phyloP scores from a whole-genome alignment of 2,888 invertebrate genomes.

The Anticlea derivata region DNA sequence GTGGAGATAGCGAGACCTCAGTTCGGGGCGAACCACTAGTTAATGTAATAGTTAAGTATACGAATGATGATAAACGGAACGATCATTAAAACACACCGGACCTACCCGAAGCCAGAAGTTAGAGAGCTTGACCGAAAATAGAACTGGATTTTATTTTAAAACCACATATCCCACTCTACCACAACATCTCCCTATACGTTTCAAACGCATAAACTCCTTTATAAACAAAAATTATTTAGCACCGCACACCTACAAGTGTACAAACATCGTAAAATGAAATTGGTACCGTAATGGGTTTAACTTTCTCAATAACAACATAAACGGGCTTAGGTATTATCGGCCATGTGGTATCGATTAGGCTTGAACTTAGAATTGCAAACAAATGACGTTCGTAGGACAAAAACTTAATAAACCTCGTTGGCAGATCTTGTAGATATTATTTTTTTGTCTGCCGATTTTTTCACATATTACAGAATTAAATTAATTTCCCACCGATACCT shows the following conservation, averaged over 20 bases:
- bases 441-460: no score
- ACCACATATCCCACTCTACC: constrained; percentile 22
- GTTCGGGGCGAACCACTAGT: no score
- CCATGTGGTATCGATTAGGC: constrained; percentile 64
- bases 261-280: constrained; percentile 65
- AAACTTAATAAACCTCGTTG: not conserved
- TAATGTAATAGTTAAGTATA: no score
- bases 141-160: constrained; percentile 32
- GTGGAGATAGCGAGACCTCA: no score
- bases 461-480: no score
- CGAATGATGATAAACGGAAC: constrained; percentile 36
- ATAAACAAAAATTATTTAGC: constrained; percentile 43
- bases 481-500: no score
- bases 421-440: no score
- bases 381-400: constrained; percentile 1
- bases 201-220: constrained; percentile 28
- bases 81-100: constrained; percentile 46
- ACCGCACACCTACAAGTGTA: constrained; percentile 53
- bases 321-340: constrained; percentile 23
- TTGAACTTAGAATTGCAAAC: constrained; percentile 15
- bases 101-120: constrained; percentile 60
- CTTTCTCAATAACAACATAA: constrained; percentile 33
- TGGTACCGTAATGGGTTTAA: constrained; percentile 45
- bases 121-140: constrained; percentile 45
- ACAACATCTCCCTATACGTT: constrained; percentile 3